A percentile compares a stretch with the other conserved stretches of the same genome.
Evolutionary conservation across 1,140 invertebrate genomes (phyloP).

Genomic region (Hypothenemus hampei): DNA sequence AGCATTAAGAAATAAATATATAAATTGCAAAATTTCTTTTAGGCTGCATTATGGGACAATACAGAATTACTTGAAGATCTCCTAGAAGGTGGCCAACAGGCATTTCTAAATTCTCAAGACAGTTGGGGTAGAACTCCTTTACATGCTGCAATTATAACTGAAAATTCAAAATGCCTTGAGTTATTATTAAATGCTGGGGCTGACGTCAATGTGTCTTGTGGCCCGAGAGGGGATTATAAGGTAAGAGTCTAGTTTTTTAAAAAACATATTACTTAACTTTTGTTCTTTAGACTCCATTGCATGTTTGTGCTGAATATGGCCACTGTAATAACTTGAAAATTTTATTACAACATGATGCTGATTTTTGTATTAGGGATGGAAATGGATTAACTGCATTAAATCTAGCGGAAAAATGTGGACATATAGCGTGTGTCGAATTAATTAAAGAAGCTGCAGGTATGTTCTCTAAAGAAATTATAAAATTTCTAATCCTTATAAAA

Average conservation of each 20-base stretch:
- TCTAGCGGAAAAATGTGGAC: conserved; percentile 68
- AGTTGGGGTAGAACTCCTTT: conserved; percentile 73
- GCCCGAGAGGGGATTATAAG: conserved; percentile 56
- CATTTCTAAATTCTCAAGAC: conserved; percentile 68
- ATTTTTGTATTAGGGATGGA: conserved; percentile 59
- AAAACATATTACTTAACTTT: conserved; percentile 1
- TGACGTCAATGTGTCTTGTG: conserved; percentile 65
- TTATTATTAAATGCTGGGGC: conserved; percentile 71
- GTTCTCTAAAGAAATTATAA: too few relatives aligned
- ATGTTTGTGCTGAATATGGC: conserved; percentile 76
- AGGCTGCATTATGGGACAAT: conserved; percentile 89
- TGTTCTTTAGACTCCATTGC: conserved; percentile 65
- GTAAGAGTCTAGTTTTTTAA: conserved; percentile 38
- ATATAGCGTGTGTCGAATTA: conserved; percentile 59
- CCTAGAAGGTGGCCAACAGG: conserved; percentile 63
- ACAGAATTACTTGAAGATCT: conserved; percentile 80
- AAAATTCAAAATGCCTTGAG: conserved; percentile 72
- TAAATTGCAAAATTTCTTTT: conserved; percentile 37
- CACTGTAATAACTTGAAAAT: conserved; percentile 64
- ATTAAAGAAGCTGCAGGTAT: conserved; percentile 67
- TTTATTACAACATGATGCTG: conserved; percentile 64
- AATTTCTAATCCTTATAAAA: too few relatives aligned
- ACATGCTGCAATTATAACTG: conserved; percentile 83
- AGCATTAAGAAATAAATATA: too few relatives aligned
- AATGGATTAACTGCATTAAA: conserved; percentile 67